Conservation (phyloP, 2,888 invertebrate species). For the Metellina segmentata region DNA sequence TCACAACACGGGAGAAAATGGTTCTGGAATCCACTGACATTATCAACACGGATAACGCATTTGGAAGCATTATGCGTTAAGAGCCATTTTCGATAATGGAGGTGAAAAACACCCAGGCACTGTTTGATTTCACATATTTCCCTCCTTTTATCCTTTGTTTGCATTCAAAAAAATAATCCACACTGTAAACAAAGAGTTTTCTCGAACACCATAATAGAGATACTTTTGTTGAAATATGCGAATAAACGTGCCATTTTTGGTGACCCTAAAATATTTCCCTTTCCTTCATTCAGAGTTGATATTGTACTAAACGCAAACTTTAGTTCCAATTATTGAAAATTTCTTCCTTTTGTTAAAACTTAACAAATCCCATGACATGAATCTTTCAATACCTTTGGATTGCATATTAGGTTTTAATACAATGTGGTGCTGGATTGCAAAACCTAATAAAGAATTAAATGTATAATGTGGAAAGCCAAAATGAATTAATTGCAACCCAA, state of each 20-base stretch:
- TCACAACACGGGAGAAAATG: background rate
- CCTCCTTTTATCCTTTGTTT: background rate
- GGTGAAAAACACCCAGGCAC: background rate
- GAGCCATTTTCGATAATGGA: slow-evolving; percentile 25
- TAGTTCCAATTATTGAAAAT: too few species aligned
- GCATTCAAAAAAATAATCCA: background rate
- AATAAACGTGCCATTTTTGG: background rate
- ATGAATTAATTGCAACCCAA: too few species aligned
- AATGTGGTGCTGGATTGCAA: too few species aligned
- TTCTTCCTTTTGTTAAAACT: too few species aligned
- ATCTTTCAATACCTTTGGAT: too few species aligned
- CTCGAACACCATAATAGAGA: background rate
- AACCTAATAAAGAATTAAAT: too few species aligned
- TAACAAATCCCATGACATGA: too few species aligned
- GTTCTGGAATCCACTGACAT: slow-evolving; percentile 25
- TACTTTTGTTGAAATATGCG: background rate
- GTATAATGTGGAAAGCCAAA: too few species aligned
- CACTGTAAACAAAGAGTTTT: background rate
- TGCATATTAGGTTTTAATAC: too few species aligned
- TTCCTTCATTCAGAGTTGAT: too few species aligned
- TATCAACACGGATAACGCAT: slow-evolving; percentile 50
- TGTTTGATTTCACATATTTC: background rate
- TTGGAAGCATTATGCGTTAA: slow-evolving; percentile 24
- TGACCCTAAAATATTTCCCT: too few species aligned
- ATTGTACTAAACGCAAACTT: too few species aligned